Percentiles rank a stretch among this genome's conserved stretches.
These are phyloP conservation scores for Lepidotrigona ventralis DNA, from an alignment of 1,140 invertebrate genomes.

Conservation along the genomic window DNA sequence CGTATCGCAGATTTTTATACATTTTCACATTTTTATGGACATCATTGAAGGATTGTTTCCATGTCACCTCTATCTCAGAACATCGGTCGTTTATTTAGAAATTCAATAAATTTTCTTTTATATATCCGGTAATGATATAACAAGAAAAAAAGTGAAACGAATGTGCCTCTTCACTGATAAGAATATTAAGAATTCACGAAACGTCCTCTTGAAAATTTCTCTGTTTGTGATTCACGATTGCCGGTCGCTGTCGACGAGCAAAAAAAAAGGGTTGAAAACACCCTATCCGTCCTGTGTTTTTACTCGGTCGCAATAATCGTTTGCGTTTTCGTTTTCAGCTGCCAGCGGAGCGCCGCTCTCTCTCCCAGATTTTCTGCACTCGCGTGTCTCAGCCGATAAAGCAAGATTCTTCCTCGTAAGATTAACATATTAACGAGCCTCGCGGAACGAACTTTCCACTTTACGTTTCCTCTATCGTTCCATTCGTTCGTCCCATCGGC, in stretches of 20 bases:
- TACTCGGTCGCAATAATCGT: conserved; percentile 24
- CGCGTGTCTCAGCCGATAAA: conserved; percentile 6
- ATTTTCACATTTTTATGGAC: too few species aligned
- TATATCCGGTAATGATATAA: too few species aligned
- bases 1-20: too few species aligned
- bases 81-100: not conserved
- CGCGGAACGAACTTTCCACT: conserved; percentile 18
- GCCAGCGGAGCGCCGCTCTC: not conserved
- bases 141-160: not conserved
- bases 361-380: too few species aligned
- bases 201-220: not conserved
- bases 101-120: not conserved
- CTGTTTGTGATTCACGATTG: not conserved
- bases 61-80: too few species aligned
- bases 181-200: not conserved
- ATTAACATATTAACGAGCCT: conserved; percentile 41
- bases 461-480: not conserved
- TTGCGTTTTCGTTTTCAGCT: not conserved
- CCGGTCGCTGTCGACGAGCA: not conserved
- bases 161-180: not conserved
- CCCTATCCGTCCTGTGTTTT: conserved; percentile 6
- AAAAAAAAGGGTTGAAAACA: conserved; percentile 17
- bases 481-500: not conserved
- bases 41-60: too few species aligned
- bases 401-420: conserved; percentile 30